Evolutionary conservation across 2,888 invertebrate species (phyloP).

Genomic region (Philonicus albiceps): DNA sequence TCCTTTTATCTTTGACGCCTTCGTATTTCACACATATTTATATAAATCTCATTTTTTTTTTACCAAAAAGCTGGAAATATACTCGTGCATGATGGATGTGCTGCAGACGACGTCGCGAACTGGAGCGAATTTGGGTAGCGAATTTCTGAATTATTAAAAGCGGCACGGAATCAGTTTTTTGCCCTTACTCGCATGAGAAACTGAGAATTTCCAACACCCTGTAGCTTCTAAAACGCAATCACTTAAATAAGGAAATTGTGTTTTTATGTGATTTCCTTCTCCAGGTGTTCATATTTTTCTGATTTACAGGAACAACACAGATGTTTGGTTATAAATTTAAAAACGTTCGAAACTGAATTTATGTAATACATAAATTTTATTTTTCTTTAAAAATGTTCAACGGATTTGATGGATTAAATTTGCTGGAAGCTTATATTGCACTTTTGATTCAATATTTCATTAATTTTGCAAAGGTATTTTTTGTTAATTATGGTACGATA

Average conservation of each 20-base stretch:
- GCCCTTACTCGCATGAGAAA: neutral
- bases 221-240: neutral
- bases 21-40: neutral
- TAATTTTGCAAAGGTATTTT: neutral
- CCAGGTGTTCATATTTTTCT: neutral
- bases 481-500: neutral
- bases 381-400: neutral
- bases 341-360: neutral
- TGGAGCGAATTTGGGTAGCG: neutral
- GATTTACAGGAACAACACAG: neutral
- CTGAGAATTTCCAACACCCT: neutral
- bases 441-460: neutral
- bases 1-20: neutral
- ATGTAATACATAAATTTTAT: neutral
- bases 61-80: neutral
- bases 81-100: neutral
- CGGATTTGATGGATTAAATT: neutral
- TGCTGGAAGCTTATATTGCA: neutral
- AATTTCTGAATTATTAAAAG: neutral
- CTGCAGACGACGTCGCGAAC: neutral
- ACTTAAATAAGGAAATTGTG: conserved; percentile 3
- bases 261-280: conserved; percentile 10
- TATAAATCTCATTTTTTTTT: neutral
- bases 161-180: neutral
- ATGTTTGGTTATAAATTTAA: neutral